Evolutionary conservation across 2,888 invertebrate genomes (phyloP).

Genomic region (Oligia strigilis): DNA sequence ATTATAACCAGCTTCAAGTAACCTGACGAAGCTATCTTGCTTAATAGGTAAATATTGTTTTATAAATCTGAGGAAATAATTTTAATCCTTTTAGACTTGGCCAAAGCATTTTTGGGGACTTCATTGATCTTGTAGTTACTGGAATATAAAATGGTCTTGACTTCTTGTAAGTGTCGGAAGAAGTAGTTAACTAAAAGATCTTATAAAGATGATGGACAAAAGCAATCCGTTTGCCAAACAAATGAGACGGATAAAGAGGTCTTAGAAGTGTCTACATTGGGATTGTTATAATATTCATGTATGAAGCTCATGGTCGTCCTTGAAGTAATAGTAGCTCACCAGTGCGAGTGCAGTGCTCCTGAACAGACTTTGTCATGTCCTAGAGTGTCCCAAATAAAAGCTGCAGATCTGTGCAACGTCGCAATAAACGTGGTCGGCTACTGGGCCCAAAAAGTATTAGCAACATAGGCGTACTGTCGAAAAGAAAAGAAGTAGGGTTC

Average conservation of each 20-base stretch:
- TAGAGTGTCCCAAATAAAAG: too few relatives aligned
- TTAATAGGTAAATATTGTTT: not conserved
- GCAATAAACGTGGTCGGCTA: too few relatives aligned
- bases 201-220: not conserved
- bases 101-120: not conserved
- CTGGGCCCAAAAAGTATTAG: too few relatives aligned
- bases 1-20: slow-evolving; percentile 9
- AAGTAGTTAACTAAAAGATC: not conserved
- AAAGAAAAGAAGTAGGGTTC: too few relatives aligned
- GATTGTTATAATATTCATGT: not conserved
- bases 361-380: too few relatives aligned
- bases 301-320: not conserved
- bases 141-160: not conserved
- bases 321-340: not conserved
- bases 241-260: not conserved
- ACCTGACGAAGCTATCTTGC: not conserved
- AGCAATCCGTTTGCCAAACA: not conserved
- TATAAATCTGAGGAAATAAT: not conserved
- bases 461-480: too few relatives aligned
- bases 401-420: too few relatives aligned
- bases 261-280: not conserved
- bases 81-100: not conserved
- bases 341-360: too few relatives aligned
- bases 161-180: not conserved
- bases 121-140: not conserved